Conservation (phyloP, 2,888 invertebrate genomes). For the Tenthredo livida region DNA sequence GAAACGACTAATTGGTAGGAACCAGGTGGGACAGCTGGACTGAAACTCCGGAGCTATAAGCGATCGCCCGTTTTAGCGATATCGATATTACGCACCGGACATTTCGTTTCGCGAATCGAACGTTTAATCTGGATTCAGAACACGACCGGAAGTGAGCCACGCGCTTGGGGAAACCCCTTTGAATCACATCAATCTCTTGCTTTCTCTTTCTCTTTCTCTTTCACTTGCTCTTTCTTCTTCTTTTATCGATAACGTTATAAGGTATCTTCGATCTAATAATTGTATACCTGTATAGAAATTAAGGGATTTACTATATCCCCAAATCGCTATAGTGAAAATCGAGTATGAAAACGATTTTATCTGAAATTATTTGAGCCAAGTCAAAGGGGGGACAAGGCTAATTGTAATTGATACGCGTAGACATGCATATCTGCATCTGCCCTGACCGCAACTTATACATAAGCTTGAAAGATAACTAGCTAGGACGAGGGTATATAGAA, state of each 20-base stretch:
- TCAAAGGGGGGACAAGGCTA: not conserved
- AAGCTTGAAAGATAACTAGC: constrained; percentile 49
- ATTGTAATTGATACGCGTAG: constrained; percentile 8
- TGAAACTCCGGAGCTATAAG: constrained; percentile 5
- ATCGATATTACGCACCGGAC: constrained; percentile 8
- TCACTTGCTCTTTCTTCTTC: not conserved
- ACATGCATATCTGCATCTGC: not conserved
- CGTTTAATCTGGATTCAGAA: constrained; percentile 25
- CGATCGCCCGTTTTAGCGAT: not conserved
- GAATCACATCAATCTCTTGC: constrained; percentile 15
- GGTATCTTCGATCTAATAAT: not conserved
- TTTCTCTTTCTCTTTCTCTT: not conserved
- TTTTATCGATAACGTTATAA: not conserved
- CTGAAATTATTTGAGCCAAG: not conserved
- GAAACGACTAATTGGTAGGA: constrained; percentile 4
- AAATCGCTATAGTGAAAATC: not conserved
- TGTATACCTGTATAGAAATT: not conserved
- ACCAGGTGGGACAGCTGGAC: constrained; percentile 36
- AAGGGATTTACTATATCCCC: not conserved
- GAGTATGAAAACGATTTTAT: not conserved
- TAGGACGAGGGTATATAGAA: constrained; percentile 46
- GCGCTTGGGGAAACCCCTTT: not conserved
- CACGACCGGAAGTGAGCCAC: constrained; percentile 22
- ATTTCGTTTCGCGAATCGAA: constrained; percentile 2
- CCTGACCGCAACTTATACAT: not conserved